Percentiles rank a stretch among this genome's conserved stretches.
phyloP scores from a whole-genome alignment of 2,888 invertebrate species.

The Hypomecis atomaria region DNA sequence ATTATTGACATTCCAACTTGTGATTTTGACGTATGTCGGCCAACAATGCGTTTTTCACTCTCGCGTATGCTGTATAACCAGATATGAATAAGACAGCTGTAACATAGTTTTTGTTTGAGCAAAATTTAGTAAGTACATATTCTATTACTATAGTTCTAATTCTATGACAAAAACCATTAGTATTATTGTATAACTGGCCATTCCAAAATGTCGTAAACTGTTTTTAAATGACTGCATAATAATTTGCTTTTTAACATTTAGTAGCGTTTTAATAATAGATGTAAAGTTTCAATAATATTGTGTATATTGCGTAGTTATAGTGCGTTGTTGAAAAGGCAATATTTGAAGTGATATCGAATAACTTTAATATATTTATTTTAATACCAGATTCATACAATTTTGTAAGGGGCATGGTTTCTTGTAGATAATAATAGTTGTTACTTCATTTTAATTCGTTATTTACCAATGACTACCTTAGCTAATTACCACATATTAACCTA shows the following conservation, averaged over 20 bases:
- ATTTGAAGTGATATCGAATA: conserved; percentile 53
- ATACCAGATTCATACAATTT: conserved; percentile 47
- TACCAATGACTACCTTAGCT: conserved; percentile 38
- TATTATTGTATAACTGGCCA: background rate
- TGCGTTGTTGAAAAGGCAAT: conserved; percentile 49
- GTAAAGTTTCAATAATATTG: conserved; percentile 50
- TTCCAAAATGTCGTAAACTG: conserved; percentile 6
- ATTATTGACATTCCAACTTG: too few relatives aligned
- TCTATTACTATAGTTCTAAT: too few relatives aligned
- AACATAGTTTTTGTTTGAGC: too few relatives aligned
- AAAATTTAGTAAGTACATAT: too few relatives aligned
- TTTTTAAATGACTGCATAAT: conserved; percentile 15
- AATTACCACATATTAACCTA: conserved; percentile 11
- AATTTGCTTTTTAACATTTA: conserved; percentile 71
- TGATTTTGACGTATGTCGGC: too few relatives aligned
- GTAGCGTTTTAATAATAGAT: conserved; percentile 56
- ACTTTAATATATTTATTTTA: conserved; percentile 53
- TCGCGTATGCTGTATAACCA: too few relatives aligned
- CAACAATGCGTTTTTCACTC: too few relatives aligned
- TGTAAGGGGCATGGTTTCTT: conserved; percentile 42
- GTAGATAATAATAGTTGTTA: conserved; percentile 31
- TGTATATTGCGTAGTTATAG: conserved; percentile 54
- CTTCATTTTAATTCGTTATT: conserved; percentile 29
- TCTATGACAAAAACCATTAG: too few relatives aligned
- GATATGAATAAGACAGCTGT: too few relatives aligned